These are phyloP conservation scores for Pammene aurita DNA, from an alignment of 2,888 invertebrate genomes.

Conservation along the genomic window DNA sequence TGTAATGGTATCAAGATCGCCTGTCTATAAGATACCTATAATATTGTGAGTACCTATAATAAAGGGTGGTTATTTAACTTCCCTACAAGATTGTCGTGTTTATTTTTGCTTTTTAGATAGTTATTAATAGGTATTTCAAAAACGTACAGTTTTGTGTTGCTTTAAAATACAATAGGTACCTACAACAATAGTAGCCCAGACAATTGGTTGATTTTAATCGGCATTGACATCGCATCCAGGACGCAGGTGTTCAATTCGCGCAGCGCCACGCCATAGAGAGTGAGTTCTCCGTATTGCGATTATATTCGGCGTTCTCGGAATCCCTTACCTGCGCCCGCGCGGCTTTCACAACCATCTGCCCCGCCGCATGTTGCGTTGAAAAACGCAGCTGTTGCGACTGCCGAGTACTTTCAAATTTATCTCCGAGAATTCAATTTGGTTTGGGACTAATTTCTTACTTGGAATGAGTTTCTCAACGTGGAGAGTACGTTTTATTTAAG, in stretches of 20 bases:
- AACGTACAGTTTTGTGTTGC: not conserved
- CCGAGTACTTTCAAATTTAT: slow-evolving; percentile 33
- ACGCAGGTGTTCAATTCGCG: slow-evolving; percentile 70
- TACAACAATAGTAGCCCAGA: slow-evolving; percentile 21
- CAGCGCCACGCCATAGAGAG: slow-evolving; percentile 67
- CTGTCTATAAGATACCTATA: not conserved
- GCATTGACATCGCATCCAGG: slow-evolving; percentile 41
- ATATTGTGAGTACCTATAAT: no score
- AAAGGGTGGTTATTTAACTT: no score
- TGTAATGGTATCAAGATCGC: not conserved
- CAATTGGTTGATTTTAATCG: slow-evolving; percentile 33
- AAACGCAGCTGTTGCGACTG: slow-evolving; percentile 46
- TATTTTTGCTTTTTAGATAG: slow-evolving; percentile 8
- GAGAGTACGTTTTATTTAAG: slow-evolving; percentile 17
- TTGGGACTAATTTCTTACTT: slow-evolving; percentile 23
- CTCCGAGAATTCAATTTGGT: slow-evolving; percentile 24
- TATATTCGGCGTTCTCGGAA: slow-evolving; percentile 81
- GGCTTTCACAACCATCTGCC: slow-evolving; percentile 79
- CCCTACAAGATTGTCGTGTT: not conserved
- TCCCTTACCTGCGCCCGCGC: slow-evolving; percentile 72
- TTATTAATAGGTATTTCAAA: slow-evolving; percentile 1
- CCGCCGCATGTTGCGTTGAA: slow-evolving; percentile 49
- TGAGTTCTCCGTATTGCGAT: slow-evolving; percentile 76
- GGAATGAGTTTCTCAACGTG: slow-evolving; percentile 24
- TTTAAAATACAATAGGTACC: slow-evolving; percentile 1